Evolutionary conservation across 1,140 invertebrate genomes (phyloP), one percentile per base, ranked within the genome.

Genomic region (Pseudomyrmex dendroicus): DNA sequence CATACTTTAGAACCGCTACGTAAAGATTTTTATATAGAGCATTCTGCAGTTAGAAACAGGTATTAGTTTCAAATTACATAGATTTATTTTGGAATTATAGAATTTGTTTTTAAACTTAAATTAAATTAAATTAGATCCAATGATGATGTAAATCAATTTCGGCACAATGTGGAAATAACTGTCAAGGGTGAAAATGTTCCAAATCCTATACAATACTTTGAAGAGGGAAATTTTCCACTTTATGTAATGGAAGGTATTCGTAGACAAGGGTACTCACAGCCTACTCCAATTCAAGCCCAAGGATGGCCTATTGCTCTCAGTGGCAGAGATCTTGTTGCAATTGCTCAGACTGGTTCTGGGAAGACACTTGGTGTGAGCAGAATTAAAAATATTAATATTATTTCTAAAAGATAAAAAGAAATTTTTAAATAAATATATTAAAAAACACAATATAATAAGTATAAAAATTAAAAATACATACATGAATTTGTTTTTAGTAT

Each of bases 271-370:
- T 97, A 95, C 92, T 88, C 92, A 77, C 92, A 94, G 35, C 96
- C 96, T 20, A 97, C 96, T 59, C 91, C 96, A 13, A 97, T 96
- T 91, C 96, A 96, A 91, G 93, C 95, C 44, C 95, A 96, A 88
- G 95, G 95, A 20, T 97, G 96, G 96, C 96, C 96, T 9, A 96
- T 97, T 82, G 96, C 96, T 83, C 91, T 97, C 4, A 95, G 95
- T 92, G 97, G 97, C 20, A 93, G 94, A 90, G 96, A 97, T 92
- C 94, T 97, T 89, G 96, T 96, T 62, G 97, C 96, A 10, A 97
- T 97, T 87, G 97, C 97, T 76, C 96, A 97, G 91, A 97, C 96
- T 82, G 96, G 96, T 50, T 96, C 96, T 57, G 96, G 96, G 83
- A 96, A 96, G 92, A 96, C 96, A 59, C 91, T 95, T 89, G 97